A percentile compares a stretch with the other conserved stretches of the same genome.
These are phyloP conservation scores for Catagonus wagneri DNA, from an alignment of 2,113 vertebrate genomes.

Conservation along the genomic window DNA sequence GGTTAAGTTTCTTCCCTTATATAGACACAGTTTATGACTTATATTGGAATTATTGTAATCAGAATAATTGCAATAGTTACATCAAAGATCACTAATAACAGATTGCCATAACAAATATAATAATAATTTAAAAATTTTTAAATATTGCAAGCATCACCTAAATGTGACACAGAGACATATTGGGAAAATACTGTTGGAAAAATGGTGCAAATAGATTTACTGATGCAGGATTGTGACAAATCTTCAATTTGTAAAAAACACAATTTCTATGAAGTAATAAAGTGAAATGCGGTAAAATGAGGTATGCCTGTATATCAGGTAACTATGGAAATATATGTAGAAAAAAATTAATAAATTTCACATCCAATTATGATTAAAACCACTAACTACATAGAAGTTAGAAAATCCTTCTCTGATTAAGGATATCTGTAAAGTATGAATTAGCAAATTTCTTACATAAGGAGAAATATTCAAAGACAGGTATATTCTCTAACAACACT, in stretches of 20 bases:
- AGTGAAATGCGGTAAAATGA: background rate
- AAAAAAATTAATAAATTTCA: constrained; percentile 10
- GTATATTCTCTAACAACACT: background rate
- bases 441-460: background rate
- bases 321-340: background rate
- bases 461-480: background rate
- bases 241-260: background rate
- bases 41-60: no score
- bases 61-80: background rate
- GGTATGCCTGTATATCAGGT: background rate
- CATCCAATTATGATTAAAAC: background rate
- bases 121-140: background rate
- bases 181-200: background rate
- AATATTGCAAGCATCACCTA: background rate
- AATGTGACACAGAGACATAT: background rate
- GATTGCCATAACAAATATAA: background rate
- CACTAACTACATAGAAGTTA: background rate
- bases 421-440: background rate
- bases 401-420: background rate
- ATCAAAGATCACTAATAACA: background rate
- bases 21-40: background rate
- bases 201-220: background rate
- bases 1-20: background rate
- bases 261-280: background rate
- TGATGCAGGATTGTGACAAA: background rate